Evolutionary conservation across 2,113 vertebrate species (phyloP).

Genomic region (Misgurnus mizolepis): DNA sequence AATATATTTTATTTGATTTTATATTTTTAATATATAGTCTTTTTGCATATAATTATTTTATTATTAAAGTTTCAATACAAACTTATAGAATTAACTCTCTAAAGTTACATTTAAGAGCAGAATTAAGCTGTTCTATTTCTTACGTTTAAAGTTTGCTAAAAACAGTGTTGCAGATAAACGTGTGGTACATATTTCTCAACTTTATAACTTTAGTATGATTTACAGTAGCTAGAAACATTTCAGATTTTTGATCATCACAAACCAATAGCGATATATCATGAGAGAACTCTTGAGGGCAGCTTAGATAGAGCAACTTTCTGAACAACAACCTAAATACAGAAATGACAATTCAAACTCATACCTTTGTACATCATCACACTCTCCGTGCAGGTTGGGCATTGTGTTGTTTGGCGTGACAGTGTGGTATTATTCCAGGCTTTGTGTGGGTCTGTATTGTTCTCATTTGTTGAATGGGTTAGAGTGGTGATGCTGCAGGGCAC

Average conservation of each 20-base stretch:
- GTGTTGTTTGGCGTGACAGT: conserved; percentile 49
- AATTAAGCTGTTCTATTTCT: too few relatives aligned
- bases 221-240: neutral
- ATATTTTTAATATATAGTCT: too few relatives aligned
- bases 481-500: conserved; percentile 49
- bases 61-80: too few relatives aligned
- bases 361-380: conserved; percentile 17
- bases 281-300: too few relatives aligned
- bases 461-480: conserved; percentile 51
- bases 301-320: neutral
- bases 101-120: too few relatives aligned
- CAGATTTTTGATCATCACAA: neutral
- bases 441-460: conserved; percentile 55
- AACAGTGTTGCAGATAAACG: neutral
- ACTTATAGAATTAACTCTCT: too few relatives aligned
- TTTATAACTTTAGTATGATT: neutral
- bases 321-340: conserved; percentile 20
- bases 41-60: too few relatives aligned
- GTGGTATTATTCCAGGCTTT: conserved; percentile 58
- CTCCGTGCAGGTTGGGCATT: conserved; percentile 44
- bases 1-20: too few relatives aligned
- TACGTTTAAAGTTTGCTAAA: neutral
- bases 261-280: too few relatives aligned
- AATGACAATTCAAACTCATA: conserved; percentile 19
- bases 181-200: neutral